Conservation (phyloP, 2,113 vertebrate species). For the Xiphorhynchus elegans region DNA sequence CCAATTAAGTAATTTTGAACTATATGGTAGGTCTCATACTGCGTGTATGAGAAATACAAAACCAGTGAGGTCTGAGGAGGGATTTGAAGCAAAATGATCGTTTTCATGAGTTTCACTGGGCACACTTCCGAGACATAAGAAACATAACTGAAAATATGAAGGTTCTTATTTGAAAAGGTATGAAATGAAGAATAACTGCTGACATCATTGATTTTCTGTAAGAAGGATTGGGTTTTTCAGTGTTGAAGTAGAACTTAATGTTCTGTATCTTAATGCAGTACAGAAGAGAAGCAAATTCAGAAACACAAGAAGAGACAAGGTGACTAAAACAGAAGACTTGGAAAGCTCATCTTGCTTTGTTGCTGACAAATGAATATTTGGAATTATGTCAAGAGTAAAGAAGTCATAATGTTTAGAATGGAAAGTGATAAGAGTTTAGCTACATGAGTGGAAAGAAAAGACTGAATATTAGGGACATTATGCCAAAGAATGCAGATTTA, state of each 20-base stretch:
- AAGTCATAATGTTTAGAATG: background rate
- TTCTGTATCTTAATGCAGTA: background rate
- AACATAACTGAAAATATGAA: background rate
- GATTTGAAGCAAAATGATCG: background rate
- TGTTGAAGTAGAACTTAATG: background rate
- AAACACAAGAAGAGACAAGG: background rate
- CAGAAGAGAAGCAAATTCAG: background rate
- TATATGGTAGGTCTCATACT: background rate
- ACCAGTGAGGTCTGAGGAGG: background rate
- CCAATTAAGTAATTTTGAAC: background rate
- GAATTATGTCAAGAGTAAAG: background rate
- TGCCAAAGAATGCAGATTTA: background rate
- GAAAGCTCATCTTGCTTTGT: background rate
- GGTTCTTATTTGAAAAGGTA: background rate
- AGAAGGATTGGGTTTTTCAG: background rate
- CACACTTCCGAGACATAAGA: background rate
- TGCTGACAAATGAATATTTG: background rate
- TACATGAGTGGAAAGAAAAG: background rate
- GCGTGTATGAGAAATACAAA: fast-evolving
- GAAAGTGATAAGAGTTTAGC: background rate
- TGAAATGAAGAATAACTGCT: background rate
- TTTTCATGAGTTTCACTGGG: background rate
- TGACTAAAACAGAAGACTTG: background rate
- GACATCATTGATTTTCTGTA: background rate
- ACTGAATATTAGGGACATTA: background rate